phyloP scores from a whole-genome alignment of 2,888 invertebrate species.

The Eumerus sabulonum region DNA sequence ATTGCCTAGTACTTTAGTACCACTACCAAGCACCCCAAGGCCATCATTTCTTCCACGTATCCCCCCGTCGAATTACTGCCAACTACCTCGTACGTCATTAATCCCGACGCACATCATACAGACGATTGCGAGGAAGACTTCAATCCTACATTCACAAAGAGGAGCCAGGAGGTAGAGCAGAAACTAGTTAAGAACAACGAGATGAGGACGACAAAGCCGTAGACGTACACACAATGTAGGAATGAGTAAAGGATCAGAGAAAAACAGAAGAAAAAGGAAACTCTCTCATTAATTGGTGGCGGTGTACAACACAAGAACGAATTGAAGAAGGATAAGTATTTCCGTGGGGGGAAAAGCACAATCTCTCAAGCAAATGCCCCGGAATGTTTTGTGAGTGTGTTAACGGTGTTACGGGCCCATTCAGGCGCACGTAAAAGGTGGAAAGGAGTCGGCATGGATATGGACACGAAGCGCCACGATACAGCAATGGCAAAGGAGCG shows the following conservation, averaged over 20 bases:
- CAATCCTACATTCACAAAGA: too few species aligned
- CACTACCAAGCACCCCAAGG: too few species aligned
- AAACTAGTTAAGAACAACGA: slow-evolving; percentile 8
- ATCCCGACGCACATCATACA: too few species aligned
- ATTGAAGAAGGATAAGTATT: slow-evolving; percentile 44
- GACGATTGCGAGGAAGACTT: too few species aligned
- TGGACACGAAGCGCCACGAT: not conserved
- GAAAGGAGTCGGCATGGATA: not conserved
- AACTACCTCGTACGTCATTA: too few species aligned
- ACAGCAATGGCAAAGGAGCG: not conserved
- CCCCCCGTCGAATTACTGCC: too few species aligned
- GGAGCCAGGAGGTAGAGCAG: not conserved
- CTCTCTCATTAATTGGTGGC: slow-evolving; percentile 53
- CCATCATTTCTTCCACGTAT: too few species aligned
- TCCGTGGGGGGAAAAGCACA: slow-evolving; percentile 29
- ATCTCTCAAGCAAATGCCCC: slow-evolving; percentile 10
- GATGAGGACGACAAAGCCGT: not conserved
- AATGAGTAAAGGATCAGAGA: too few species aligned
- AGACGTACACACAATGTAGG: not conserved
- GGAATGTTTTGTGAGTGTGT: slow-evolving; percentile 17
- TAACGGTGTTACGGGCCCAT: not conserved
- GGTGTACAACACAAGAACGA: slow-evolving; percentile 33
- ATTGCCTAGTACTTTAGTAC: too few species aligned
- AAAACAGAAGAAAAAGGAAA: too few species aligned
- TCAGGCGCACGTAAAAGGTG: not conserved